phyloP scores from a whole-genome alignment of 2,888 invertebrate species.

The Dasysyrphus albostriatus region DNA sequence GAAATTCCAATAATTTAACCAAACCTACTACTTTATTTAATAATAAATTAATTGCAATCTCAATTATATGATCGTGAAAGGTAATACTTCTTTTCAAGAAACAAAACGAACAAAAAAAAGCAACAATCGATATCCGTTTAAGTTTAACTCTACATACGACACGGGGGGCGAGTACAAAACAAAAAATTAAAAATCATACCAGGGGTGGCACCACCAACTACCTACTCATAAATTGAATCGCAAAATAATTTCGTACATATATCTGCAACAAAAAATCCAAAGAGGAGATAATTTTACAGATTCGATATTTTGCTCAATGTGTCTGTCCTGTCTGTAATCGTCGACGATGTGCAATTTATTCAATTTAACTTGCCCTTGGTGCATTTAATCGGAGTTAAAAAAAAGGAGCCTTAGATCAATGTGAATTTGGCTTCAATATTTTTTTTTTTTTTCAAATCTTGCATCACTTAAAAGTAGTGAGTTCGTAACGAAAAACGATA shows the following conservation, averaged over 20 bases:
- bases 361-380: constrained; percentile 58
- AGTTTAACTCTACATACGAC: background rate
- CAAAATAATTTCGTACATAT: constrained; percentile 14
- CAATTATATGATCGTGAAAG: constrained; percentile 55
- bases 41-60: constrained; percentile 59
- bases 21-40: constrained; percentile 42
- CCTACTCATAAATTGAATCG: constrained; percentile 59
- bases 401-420: constrained; percentile 11
- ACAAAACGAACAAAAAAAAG: background rate
- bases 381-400: constrained; percentile 26
- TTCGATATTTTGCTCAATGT: background rate
- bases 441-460: background rate
- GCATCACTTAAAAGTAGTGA: background rate
- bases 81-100: constrained; percentile 17
- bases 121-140: background rate
- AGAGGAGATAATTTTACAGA: constrained; percentile 25
- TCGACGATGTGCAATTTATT: constrained; percentile 42
- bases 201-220: constrained; percentile 46
- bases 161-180: constrained; percentile 14
- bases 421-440: background rate
- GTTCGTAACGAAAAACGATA: constrained; percentile 32
- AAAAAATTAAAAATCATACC: constrained; percentile 16
- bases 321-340: background rate
- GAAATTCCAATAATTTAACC: constrained; percentile 31
- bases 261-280: background rate